Evolutionary conservation across 2,113 vertebrate genomes (phyloP).

Genomic region (Silurus glanis): DNA sequence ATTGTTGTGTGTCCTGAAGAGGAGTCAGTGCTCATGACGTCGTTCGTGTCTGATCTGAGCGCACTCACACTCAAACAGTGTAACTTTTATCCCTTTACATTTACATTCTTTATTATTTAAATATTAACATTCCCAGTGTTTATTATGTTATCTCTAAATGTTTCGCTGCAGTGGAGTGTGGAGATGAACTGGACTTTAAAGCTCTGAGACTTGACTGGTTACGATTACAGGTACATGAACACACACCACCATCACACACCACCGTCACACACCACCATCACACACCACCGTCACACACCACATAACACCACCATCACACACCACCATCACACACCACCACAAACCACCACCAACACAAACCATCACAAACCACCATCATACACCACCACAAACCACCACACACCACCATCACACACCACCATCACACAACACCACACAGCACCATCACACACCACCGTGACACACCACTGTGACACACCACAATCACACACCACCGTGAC

Average conservation of each 20-base stretch:
- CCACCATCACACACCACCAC: neutral
- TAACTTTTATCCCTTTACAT: slow-evolving; percentile 49
- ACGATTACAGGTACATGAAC: slow-evolving; percentile 80
- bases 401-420: neutral
- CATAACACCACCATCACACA: neutral
- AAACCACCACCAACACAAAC: neutral
- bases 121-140: neutral
- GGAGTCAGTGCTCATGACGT: slow-evolving; percentile 87
- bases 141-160: neutral
- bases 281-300: neutral
- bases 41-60: slow-evolving; percentile 86
- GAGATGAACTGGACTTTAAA: slow-evolving; percentile 82
- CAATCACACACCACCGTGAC: neutral
- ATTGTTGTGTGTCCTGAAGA: slow-evolving; percentile 93
- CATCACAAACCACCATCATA: neutral
- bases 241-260: neutral
- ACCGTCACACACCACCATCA: neutral
- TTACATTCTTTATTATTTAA: neutral
- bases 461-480: neutral
- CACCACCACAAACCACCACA: neutral
- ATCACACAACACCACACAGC: neutral
- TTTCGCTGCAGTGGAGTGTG: slow-evolving; percentile 73
- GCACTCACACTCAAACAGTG: slow-evolving; percentile 84
- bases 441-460: neutral
- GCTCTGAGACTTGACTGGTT: slow-evolving; percentile 90